Conservation (phyloP, 2,888 invertebrate genomes). For the Drosophila monieri region DNA sequence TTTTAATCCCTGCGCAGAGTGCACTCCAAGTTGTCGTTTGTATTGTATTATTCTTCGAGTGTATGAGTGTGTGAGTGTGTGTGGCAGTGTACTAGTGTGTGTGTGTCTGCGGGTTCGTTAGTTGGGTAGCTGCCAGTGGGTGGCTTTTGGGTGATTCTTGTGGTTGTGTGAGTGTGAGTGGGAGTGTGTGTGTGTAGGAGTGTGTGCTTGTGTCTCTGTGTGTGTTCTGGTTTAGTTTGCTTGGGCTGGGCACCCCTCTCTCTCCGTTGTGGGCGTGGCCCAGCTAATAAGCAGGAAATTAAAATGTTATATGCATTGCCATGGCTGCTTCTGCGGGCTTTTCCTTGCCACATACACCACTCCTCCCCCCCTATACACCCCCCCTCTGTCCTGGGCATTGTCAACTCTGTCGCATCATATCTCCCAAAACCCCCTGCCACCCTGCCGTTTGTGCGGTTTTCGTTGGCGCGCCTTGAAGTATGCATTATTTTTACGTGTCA, state of each 20-base stretch:
- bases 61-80: conserved; percentile 22
- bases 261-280: conserved; percentile 44
- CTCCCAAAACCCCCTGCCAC: not conserved
- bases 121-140: conserved; percentile 5
- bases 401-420: conserved; percentile 30
- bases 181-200: not conserved
- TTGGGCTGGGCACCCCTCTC: conserved; percentile 24
- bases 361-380: too few relatives aligned
- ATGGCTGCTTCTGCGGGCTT: conserved; percentile 38
- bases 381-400: conserved; percentile 37
- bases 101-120: conserved; percentile 17
- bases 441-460: conserved; percentile 16
- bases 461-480: conserved; percentile 70
- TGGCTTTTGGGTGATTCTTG: conserved; percentile 1
- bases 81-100: not conserved
- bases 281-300: conserved; percentile 80
- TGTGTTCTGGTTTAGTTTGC: conserved; percentile 32
- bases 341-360: conserved; percentile 17
- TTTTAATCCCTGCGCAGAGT: conserved; percentile 41
- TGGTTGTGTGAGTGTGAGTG: not conserved
- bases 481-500: conserved; percentile 79
- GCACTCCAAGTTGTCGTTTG: conserved; percentile 43
- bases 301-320: conserved; percentile 79
- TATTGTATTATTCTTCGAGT: conserved; percentile 35
- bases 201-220: conserved; percentile 14